Base-by-base conservation (phyloP, 2,888 invertebrate species). In the Pristionchus exspectatus region DNA sequence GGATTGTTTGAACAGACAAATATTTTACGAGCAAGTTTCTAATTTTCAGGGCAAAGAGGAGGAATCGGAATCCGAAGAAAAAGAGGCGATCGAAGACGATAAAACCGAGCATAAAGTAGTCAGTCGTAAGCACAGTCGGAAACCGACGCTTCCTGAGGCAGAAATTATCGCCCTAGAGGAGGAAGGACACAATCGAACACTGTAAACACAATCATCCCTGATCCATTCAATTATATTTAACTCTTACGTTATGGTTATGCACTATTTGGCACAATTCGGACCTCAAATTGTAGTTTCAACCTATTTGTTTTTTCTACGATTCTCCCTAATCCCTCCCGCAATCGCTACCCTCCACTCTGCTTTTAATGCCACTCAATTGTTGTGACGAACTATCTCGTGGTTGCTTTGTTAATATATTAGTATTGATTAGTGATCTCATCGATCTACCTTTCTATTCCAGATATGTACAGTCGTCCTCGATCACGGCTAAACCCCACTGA, bases 41-140 rank as follows among this genome's bases (percentile, higher is more conserved):
- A 38, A 18, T 24, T 77, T 77, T 9, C 91, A 77, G 77, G 90
- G 18, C 90, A 89, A 69, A 3, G 77, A 77, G 18, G 77, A 88
- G 5, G 50, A 77, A 10, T 77, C 77, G 44, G 33, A 33, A 14
- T 38, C 44, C 77, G 44, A 38, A 5, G 77, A 77, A 7, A 77
- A 77, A 50, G 21, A n/a, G 2, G 77, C 24, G 2, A 24, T 50
- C n/a, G 77, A 77, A 21, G 74, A 74, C 9, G 74, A 74, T 30
- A 2, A 72, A 30, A 21, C 33, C 18, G 77, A 77, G 74, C 30
- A 74, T 14, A 30, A 33, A 18, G 74, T 33, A 14, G 66, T 66
- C n/a, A 54, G n/a, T 30, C 44, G 87, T 4, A 87, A 72, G 66
- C 87, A 87, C 72, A 87, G 87, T 72, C 44, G 87, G 54, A 87